Percentiles rank a stretch among this genome's conserved stretches.
These are phyloP conservation scores for Chionis minor DNA, from an alignment of 2,113 vertebrate species.

Conservation along the genomic window DNA sequence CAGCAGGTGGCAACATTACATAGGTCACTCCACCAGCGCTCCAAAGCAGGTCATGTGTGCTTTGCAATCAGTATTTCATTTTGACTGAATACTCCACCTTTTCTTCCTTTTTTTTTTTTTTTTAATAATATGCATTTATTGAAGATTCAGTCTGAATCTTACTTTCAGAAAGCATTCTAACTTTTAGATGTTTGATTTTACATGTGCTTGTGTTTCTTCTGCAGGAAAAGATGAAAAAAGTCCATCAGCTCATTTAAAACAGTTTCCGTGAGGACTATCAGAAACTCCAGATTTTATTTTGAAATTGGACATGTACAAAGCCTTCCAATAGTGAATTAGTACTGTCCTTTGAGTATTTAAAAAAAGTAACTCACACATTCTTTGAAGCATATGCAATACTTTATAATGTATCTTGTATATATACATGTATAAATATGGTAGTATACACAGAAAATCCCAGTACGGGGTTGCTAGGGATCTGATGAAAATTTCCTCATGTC, in stretches of 20 bases:
- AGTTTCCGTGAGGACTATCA: not conserved
- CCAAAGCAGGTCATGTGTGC: accelerated
- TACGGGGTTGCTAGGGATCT: not conserved
- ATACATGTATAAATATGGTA: not conserved
- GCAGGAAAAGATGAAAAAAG: not conserved
- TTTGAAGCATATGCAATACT: not conserved
- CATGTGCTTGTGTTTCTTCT: not conserved
- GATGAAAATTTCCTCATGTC: not conserved
- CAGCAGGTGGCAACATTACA: constrained; percentile 26
- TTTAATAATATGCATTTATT: not conserved
- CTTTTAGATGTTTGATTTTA: not conserved
- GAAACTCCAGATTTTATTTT: not conserved
- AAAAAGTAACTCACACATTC: not conserved
- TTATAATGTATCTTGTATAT: not conserved
- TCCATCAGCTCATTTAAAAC: not conserved
- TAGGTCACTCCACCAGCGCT: not conserved
- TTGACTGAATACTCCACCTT: not conserved
- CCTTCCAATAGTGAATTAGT: not conserved
- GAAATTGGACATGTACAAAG: not conserved
- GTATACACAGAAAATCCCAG: not conserved
- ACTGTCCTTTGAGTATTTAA: not conserved
- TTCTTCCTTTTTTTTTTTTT: not conserved
- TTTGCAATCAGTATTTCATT: not conserved
- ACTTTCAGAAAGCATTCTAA: not conserved
- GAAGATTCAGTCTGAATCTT: not conserved